phyloP scores from a whole-genome alignment of 2,797 vertebrate genomes.

The Hirundo rustica region DNA sequence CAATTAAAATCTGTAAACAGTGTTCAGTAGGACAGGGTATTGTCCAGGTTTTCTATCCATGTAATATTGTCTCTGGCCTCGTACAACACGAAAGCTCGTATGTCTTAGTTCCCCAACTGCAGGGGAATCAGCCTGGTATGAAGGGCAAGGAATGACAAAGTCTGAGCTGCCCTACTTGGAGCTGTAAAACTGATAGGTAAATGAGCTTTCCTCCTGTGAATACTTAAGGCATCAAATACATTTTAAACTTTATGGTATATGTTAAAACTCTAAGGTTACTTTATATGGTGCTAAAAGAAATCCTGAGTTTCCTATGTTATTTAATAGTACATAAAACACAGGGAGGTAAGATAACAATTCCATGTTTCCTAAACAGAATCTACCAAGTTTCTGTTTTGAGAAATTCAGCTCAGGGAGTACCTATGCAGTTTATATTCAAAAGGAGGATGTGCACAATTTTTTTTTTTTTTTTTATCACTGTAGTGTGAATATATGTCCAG shows the following conservation, averaged over 20 bases:
- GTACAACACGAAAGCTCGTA: accelerated
- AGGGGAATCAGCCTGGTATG: neutral
- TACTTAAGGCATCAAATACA: slow-evolving; percentile 20
- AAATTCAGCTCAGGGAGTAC: neutral
- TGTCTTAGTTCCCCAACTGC: neutral
- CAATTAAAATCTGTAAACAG: neutral
- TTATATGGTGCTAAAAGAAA: neutral
- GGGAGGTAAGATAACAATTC: neutral
- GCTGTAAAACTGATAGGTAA: slow-evolving; percentile 34
- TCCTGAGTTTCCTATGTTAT: neutral
- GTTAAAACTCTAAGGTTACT: neutral
- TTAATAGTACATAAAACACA: neutral
- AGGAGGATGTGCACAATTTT: neutral
- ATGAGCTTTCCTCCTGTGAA: slow-evolving; percentile 17
- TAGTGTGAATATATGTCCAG: neutral
- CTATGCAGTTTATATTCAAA: neutral
- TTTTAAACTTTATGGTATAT: slow-evolving; percentile 3
- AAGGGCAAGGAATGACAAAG: slow-evolving; percentile 36
- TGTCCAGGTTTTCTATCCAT: neutral
- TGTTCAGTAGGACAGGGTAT: neutral
- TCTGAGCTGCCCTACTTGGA: neutral
- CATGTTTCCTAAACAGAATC: neutral
- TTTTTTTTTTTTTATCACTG: accelerated
- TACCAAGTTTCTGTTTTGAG: neutral
- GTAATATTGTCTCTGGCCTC: neutral